phyloP scores from a whole-genome alignment of 1,140 invertebrate genomes.

The Macrocentrus cingulum region DNA sequence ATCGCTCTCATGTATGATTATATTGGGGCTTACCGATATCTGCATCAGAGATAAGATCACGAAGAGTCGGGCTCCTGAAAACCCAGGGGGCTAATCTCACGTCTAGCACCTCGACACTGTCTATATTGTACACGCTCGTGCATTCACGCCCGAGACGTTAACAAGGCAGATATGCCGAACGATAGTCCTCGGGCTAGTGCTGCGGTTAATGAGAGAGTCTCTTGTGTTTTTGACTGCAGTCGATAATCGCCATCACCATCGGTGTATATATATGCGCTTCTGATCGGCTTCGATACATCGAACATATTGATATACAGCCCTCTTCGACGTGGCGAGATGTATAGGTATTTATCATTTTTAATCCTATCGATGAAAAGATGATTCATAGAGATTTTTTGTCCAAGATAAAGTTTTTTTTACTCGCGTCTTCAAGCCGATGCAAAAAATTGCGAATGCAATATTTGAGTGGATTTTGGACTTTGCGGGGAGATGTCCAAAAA shows the following conservation, averaged over 20 bases:
- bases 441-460: no score
- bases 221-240: background rate
- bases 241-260: background rate
- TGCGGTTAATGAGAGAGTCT: conserved; percentile 22
- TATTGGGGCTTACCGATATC: conserved; percentile 11
- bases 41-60: conserved; percentile 10
- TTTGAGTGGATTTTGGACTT: no score
- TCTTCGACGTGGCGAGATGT: no score
- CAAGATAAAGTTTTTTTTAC: no score
- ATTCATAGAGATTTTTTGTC: background rate
- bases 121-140: no score
- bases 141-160: conserved; percentile 14
- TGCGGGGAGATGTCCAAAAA: no score
- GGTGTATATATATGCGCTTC: background rate
- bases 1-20: background rate
- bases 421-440: no score
- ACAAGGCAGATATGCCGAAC: conserved; percentile 15
- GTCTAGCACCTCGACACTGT: conserved; percentile 20
- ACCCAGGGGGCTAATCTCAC: conserved; percentile 7
- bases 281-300: no score
- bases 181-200: conserved; percentile 22
- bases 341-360: no score
- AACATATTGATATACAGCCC: no score
- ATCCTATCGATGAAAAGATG: conserved; percentile 14
- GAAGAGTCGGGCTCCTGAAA: conserved; percentile 11